Evolutionary conservation across 2,797 vertebrate species (phyloP).

Genomic region (Alectoris magna): DNA sequence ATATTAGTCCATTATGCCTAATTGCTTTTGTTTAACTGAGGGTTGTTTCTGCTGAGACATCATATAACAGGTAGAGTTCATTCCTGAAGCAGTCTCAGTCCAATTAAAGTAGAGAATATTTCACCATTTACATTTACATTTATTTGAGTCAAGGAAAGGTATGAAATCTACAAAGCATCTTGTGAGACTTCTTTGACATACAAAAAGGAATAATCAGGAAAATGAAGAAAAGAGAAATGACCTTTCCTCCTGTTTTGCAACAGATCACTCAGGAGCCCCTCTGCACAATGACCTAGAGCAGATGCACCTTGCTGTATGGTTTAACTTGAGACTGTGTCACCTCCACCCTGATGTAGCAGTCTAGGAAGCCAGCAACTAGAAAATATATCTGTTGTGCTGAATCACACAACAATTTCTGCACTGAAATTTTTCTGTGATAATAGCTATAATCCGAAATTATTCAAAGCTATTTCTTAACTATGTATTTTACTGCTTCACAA

Average conservation of each 20-base stretch:
- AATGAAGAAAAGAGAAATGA: not conserved
- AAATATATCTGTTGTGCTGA: not conserved
- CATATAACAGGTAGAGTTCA: not conserved
- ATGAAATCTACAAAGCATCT: not conserved
- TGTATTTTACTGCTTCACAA: not conserved
- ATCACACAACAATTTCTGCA: not conserved
- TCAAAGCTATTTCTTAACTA: not conserved
- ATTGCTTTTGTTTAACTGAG: not conserved
- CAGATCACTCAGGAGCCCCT: not conserved
- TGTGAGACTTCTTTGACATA: not conserved
- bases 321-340: not conserved
- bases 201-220: not conserved
- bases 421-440: not conserved
- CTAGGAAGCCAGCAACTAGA: not conserved
- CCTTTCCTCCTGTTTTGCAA: not conserved
- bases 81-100: not conserved
- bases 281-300: not conserved
- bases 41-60: not conserved
- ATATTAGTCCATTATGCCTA: not conserved
- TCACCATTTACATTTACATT: not conserved
- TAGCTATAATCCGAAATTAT: not conserved
- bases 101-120: not conserved
- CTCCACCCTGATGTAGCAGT: accelerated
- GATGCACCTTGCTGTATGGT: not conserved
- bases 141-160: not conserved